Percentiles rank a stretch among this genome's conserved stretches.
Conservation (phyloP, 2,888 invertebrate species). For the Synergus gifuensis region DNA sequence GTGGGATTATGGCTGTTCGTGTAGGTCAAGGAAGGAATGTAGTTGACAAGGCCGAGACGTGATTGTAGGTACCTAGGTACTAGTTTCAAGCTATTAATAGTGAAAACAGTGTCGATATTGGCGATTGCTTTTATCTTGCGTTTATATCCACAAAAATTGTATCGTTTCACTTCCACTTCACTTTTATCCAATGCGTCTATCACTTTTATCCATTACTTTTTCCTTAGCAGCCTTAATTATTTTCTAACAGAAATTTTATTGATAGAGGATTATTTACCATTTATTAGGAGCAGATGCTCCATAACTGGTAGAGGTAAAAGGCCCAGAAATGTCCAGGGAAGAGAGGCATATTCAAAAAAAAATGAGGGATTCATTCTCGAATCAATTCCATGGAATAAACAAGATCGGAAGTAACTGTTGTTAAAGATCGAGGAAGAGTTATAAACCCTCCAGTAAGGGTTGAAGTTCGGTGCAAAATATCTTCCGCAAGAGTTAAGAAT, state of each 20-base stretch:
- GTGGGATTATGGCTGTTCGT: constrained; percentile 66
- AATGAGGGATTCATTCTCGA: not conserved
- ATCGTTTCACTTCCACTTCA: not conserved
- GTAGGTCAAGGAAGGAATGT: constrained; percentile 77
- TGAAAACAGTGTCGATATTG: constrained; percentile 6
- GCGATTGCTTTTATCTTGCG: not conserved
- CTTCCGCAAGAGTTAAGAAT: not conserved
- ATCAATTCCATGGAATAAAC: not conserved
- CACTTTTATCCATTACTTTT: not conserved
- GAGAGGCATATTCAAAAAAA: not conserved
- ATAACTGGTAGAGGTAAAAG: not conserved
- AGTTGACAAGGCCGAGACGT: constrained; percentile 75
- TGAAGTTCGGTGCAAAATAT: not conserved
- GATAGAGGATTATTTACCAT: not conserved
- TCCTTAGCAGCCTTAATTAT: no score
- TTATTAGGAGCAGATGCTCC: not conserved
- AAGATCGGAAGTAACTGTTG: not conserved
- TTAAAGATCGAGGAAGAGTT: not conserved
- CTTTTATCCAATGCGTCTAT: not conserved
- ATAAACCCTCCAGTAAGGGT: not conserved
- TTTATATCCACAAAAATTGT: not conserved
- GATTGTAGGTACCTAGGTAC: constrained; percentile 64
- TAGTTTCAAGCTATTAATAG: constrained; percentile 64
- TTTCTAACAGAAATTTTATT: not conserved
- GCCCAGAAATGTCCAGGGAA: not conserved